phyloP scores from a whole-genome alignment of 92 coral and sea anemone species.

The Zoanthus sociatus region DNA sequence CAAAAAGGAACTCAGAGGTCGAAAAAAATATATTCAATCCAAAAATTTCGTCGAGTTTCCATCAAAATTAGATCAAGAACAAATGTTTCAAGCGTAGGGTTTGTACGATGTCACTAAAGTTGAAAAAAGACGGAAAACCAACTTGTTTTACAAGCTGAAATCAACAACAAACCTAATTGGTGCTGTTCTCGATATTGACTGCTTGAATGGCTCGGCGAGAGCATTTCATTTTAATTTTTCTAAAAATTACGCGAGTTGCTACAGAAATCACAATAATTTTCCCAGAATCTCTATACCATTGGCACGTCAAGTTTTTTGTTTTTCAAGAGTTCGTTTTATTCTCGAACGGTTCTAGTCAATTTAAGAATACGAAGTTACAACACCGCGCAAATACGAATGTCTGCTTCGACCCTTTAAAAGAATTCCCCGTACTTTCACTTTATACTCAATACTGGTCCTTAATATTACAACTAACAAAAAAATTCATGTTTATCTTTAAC shows the following conservation, averaged over 20 bases:
- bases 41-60: not conserved
- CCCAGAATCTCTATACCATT: conserved; percentile 4
- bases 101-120: conserved; percentile 5
- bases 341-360: conserved; percentile 5
- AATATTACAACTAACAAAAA: conserved; percentile 3
- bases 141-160: conserved; percentile 21
- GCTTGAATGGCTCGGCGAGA: not conserved
- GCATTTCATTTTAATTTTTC: not conserved
- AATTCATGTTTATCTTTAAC: not conserved
- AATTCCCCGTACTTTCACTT: not conserved
- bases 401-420: not conserved
- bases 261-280: conserved; percentile 26
- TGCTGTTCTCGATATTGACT: conserved; percentile 24
- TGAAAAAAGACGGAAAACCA: conserved; percentile 2
- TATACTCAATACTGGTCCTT: conserved; percentile 14
- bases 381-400: not conserved
- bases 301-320: not conserved
- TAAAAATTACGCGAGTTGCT: not conserved
- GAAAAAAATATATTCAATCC: not conserved
- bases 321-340: not conserved
- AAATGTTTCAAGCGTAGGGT: not conserved
- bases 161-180: conserved; percentile 48
- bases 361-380: not conserved
- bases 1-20: conserved; percentile 1
- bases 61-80: not conserved